A percentile compares a stretch with the other conserved stretches of the same genome.
Conservation (phyloP, 1,140 invertebrate species). For the Polypedilum pembai region DNA sequence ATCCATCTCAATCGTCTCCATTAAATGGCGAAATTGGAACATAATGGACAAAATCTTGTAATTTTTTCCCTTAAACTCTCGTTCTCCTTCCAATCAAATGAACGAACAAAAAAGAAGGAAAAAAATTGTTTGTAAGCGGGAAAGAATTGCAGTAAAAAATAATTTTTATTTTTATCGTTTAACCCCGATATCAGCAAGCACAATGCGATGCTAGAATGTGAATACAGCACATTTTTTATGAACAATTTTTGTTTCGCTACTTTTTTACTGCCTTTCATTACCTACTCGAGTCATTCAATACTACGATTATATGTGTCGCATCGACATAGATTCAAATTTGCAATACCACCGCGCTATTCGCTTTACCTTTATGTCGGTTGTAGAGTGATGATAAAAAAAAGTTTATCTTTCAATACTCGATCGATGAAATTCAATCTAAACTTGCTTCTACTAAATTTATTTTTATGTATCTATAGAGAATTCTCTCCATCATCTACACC, state of each 20-base stretch:
- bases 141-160: constrained; percentile 3
- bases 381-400: neutral
- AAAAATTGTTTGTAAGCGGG: neutral
- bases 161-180: constrained; percentile 8
- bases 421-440: constrained; percentile 18
- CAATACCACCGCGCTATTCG: neutral
- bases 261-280: neutral
- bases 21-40: neutral
- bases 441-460: constrained; percentile 11
- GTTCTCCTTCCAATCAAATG: neutral
- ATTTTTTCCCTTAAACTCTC: neutral
- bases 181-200: neutral
- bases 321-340: neutral
- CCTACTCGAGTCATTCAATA: neutral
- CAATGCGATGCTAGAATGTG: too few relatives aligned
- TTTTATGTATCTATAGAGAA: neutral
- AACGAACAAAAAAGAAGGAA: neutral
- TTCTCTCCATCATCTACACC: neutral
- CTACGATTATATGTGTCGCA: neutral
- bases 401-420: constrained; percentile 9
- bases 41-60: neutral
- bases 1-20: neutral
- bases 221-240: neutral
- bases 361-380: neutral
- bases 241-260: neutral